Base-by-base conservation (phyloP, 2,113 vertebrate genomes). In the Phrynocephalus versicolor region DNA sequence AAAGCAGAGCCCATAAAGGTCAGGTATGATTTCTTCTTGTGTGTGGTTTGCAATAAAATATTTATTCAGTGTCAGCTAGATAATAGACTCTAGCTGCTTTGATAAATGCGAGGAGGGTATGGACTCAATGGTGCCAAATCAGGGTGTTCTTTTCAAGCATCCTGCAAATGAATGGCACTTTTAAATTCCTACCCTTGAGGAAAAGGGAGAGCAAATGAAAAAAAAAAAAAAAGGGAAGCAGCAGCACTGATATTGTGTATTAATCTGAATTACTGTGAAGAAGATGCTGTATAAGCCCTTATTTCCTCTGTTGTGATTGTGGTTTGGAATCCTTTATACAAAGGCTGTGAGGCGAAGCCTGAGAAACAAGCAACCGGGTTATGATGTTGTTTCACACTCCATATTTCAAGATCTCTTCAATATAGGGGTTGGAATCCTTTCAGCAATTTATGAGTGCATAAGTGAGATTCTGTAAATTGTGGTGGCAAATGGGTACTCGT, bases 21-120 rank as follows among this genome's bases (percentile, higher is more conserved):
- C 39, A 83, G 39, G 15, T 65, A 75, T 84, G 58, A 84, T 84
- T 75, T 84, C 71, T 65, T 84, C 37, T 75, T 75, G 39, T 25
- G 9, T 55, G 69, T 5, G 41, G 33, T 30, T 37, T 76, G 39
- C 30, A 75, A 39, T 75, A 75, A 84, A 84, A 84, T 84, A 65
- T 75, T 84, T 83, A 75, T 84, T 75, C 18, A 25, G 39, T 76
- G 67, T 41, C n/a, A 71, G 72, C 62, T 6, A 67, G 75, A 79
- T 85, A 79, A 76, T 45, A 27, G 51, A 71, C 45, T 41, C 37
- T 30, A 57, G 65, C 25, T 70, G 75, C 75, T 62, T 70, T 7
- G 51, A 33, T 79, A 70, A 85, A 71, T 33, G 58, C 35, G 23
- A 51, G 37, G 37, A 71, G 58, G 41, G 73, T 21, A 16, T 1